Percentiles rank a stretch among this genome's conserved stretches.
Conservation (phyloP, 2,797 vertebrate genomes). For the Bucorvus abyssinicus region DNA sequence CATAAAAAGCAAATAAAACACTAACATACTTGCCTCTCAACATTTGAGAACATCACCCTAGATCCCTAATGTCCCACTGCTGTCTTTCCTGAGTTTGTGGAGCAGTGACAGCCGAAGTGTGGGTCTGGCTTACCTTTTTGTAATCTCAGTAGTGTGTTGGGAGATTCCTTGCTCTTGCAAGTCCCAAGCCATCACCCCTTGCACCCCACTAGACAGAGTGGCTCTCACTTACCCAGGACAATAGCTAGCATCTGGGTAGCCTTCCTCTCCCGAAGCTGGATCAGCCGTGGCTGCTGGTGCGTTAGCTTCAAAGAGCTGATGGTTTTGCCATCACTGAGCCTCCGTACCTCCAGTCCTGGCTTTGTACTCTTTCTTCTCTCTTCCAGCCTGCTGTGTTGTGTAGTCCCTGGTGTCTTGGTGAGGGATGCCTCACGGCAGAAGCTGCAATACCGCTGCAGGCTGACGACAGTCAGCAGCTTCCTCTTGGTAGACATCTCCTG, state of each 20-base stretch:
- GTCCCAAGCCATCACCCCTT: not conserved
- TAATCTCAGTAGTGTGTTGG: not conserved
- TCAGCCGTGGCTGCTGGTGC: conserved; percentile 76
- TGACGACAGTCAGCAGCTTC: conserved; percentile 76
- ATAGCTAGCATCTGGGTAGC: conserved; percentile 94
- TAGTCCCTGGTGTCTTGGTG: conserved; percentile 67
- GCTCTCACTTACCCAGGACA: conserved; percentile 87
- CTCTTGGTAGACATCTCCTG: conserved; percentile 73
- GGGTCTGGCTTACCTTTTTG: not conserved
- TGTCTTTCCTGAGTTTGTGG: not conserved
- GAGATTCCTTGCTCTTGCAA: not conserved
- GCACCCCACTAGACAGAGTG: not conserved
- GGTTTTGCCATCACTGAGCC: conserved; percentile 83
- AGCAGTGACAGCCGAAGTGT: not conserved
- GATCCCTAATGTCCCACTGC: not conserved
- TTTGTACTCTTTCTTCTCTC: conserved; percentile 51
- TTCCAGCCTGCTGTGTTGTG: conserved; percentile 48
- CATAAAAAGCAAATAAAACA: not conserved
- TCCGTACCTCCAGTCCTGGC: conserved; percentile 82
- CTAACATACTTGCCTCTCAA: not conserved
- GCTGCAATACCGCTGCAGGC: conserved; percentile 85
- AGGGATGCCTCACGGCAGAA: conserved; percentile 85
- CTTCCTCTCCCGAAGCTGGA: conserved; percentile 90
- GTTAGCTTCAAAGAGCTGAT: conserved; percentile 79
- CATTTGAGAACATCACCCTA: not conserved